phyloP scores from a whole-genome alignment of 2,797 vertebrate genomes.

The Pantherophis vulpinus region DNA sequence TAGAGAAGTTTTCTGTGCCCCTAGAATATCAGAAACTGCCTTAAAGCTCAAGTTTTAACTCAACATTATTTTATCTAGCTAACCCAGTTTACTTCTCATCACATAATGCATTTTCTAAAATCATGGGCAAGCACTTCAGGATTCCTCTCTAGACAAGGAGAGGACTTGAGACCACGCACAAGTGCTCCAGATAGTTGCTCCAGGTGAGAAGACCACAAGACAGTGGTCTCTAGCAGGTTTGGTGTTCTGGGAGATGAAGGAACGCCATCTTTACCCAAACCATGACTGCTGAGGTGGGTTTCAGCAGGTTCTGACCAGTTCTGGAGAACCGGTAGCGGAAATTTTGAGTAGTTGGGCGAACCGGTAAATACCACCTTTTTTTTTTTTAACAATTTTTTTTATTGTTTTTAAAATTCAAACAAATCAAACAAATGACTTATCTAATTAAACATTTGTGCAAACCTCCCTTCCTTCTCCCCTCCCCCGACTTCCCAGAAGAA shows the following conservation, averaged over 20 bases:
- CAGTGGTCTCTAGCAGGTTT: neutral
- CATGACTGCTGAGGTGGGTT: neutral
- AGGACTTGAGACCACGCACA: neutral
- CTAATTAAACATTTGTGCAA: no score
- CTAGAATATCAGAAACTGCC: neutral
- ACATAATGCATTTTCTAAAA: neutral
- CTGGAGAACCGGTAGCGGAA: no score
- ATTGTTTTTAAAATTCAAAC: no score
- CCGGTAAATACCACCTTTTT: no score
- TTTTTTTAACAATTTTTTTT: no score
- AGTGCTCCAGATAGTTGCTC: neutral
- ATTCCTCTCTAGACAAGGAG: neutral
- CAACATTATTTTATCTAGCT: neutral
- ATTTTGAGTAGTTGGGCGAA: no score
- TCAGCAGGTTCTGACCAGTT: no score
- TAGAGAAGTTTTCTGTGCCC: neutral
- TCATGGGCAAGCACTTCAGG: neutral
- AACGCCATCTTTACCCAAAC: neutral
- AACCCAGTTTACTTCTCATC: neutral
- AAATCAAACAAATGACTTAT: no score
- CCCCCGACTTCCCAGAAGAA: no score
- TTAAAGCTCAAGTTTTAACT: neutral
- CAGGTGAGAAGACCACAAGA: neutral
- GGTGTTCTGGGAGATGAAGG: neutral
- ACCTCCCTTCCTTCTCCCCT: no score